Evolutionary conservation across 2,113 vertebrate genomes (phyloP).

Genomic region (Miniopterus natalensis): DNA sequence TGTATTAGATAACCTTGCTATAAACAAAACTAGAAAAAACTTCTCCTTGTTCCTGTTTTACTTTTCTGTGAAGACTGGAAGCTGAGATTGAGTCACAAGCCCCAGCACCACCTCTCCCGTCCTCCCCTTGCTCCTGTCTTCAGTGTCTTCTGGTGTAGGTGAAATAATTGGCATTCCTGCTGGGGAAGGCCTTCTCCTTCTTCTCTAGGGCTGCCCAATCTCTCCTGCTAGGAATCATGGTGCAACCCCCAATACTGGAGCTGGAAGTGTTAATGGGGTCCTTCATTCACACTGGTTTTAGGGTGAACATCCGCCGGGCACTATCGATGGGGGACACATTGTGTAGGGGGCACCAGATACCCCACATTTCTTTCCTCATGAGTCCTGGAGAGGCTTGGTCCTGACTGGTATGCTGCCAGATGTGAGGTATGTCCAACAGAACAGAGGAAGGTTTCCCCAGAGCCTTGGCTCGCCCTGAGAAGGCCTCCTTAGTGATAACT

Average conservation of each 20-base stretch:
- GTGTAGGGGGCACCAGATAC: too few relatives aligned
- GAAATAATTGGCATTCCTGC: neutral
- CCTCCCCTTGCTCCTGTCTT: neutral
- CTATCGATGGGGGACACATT: too few relatives aligned
- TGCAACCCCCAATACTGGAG: neutral
- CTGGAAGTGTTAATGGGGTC: neutral
- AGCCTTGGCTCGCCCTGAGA: neutral
- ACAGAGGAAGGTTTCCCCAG: neutral
- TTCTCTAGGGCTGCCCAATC: neutral
- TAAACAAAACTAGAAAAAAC: neutral
- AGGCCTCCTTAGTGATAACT: neutral
- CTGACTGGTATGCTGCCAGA: neutral
- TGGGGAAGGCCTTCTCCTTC: neutral
- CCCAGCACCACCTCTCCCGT: neutral
- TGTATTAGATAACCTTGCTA: neutral
- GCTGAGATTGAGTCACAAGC: neutral
- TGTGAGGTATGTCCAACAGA: fast-evolving
- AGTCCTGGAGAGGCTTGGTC: neutral
- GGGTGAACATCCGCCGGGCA: neutral
- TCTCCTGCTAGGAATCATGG: neutral
- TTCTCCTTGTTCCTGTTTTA: neutral
- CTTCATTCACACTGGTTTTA: neutral
- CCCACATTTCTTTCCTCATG: neutral
- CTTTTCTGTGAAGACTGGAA: neutral
- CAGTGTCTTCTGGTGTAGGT: neutral